phyloP scores from a whole-genome alignment of 2,797 vertebrate genomes.

The Cynopterus sphinx region DNA sequence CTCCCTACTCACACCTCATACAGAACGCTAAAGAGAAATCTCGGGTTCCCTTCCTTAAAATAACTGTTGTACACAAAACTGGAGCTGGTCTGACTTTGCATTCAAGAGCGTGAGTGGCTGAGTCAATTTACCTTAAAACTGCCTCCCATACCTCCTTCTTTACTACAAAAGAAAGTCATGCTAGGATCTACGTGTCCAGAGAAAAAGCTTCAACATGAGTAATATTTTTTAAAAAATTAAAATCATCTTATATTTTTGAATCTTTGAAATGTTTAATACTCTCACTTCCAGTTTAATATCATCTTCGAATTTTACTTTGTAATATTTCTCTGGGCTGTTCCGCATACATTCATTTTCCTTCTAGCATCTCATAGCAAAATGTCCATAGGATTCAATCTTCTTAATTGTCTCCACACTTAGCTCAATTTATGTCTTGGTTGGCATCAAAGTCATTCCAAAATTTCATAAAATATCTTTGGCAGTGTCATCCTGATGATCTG shows the following conservation, averaged over 20 bases:
- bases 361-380: not conserved
- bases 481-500: not conserved
- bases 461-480: slow-evolving; percentile 35
- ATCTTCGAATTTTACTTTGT: slow-evolving; percentile 17
- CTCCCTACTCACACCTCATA: not conserved
- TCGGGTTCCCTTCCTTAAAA: not conserved
- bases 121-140: slow-evolving; percentile 17
- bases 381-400: slow-evolving; percentile 19
- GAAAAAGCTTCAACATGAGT: not conserved
- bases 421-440: slow-evolving; percentile 33
- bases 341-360: not conserved
- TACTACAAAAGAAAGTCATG: not conserved
- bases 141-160: not conserved
- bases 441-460: slow-evolving; percentile 34
- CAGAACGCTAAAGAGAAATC: not conserved
- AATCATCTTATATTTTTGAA: slow-evolving; percentile 18
- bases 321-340: slow-evolving; percentile 1
- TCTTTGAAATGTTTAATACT: slow-evolving; percentile 21
- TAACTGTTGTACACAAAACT: not conserved
- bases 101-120: not conserved
- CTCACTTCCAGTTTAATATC: not conserved
- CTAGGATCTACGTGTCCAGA: not conserved
- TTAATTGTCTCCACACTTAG: slow-evolving; percentile 3
- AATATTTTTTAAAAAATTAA: not conserved
- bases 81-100: not conserved